phyloP scores from a whole-genome alignment of 2,113 vertebrate genomes.

The Eulacestoma nigropectus region DNA sequence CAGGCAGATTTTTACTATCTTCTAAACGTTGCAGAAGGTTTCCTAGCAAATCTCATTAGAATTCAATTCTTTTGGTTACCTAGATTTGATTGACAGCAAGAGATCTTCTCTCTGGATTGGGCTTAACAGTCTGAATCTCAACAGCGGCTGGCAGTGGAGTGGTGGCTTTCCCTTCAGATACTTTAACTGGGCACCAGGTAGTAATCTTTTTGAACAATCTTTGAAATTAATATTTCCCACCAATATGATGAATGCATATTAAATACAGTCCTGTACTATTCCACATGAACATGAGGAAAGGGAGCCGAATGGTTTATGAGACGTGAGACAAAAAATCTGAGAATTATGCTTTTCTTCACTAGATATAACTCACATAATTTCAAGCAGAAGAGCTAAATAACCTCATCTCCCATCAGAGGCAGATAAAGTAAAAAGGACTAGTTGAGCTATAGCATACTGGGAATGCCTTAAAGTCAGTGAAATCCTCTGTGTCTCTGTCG shows the following conservation, averaged over 20 bases:
- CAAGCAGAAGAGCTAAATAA: neutral
- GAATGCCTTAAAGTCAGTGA: neutral
- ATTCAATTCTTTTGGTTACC: neutral
- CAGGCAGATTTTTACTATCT: neutral
- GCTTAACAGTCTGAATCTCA: conserved; percentile 83
- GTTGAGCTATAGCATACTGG: neutral
- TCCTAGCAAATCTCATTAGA: neutral
- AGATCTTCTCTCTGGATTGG: conserved; percentile 85
- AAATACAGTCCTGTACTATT: neutral
- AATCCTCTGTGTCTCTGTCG: neutral
- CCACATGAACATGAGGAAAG: neutral
- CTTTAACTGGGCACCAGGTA: conserved; percentile 90
- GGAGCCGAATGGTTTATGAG: neutral
- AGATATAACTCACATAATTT: neutral
- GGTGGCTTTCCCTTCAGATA: conserved; percentile 84
- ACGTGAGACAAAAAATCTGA: neutral
- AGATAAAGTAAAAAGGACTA: neutral
- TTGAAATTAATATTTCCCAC: neutral
- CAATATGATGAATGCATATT: neutral
- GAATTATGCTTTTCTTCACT: neutral
- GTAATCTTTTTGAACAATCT: neutral
- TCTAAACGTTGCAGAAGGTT: neutral
- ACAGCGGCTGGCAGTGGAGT: conserved; percentile 88
- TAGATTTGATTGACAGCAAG: conserved; percentile 75
- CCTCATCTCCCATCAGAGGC: neutral